Conservation (phyloP, 2,888 invertebrate species). For the Sarcophaga rosellei region DNA sequence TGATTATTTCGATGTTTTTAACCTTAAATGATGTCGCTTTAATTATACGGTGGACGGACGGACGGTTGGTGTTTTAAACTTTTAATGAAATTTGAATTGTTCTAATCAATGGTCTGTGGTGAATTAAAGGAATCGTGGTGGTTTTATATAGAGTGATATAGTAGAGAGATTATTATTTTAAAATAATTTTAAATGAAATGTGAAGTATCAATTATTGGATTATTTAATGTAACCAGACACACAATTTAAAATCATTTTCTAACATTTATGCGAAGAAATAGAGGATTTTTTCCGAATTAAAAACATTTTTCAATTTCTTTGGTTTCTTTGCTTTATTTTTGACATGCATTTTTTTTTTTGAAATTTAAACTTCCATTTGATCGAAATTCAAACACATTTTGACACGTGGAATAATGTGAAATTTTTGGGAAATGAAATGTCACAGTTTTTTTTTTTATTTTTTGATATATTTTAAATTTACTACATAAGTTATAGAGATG, state of each 20-base stretch:
- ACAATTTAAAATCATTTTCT: no score
- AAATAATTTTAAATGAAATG: no score
- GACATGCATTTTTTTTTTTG: background rate
- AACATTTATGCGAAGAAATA: no score
- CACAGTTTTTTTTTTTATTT: no score
- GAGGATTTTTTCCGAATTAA: no score
- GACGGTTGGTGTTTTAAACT: background rate
- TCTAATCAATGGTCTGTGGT: background rate
- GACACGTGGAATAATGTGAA: background rate
- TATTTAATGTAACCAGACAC: no score
- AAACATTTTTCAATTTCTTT: no score
- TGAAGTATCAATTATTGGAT: no score
- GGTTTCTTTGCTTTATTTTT: background rate
- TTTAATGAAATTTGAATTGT: conserved; percentile 30
- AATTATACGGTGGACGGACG: conserved; percentile 3
- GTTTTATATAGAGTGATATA: background rate
- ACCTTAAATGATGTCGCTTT: conserved; percentile 39
- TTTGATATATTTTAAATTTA: no score
- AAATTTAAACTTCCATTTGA: background rate
- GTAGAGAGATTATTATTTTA: background rate
- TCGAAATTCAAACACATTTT: background rate
- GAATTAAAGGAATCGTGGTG: background rate
- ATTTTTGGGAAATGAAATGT: background rate
- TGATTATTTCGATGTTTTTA: conserved; percentile 37
- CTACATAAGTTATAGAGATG: no score